A percentile compares a stretch with the other conserved stretches of the same genome.
Evolutionary conservation across 2,888 invertebrate genomes (phyloP).

Genomic region (Diplolepis rosae): DNA sequence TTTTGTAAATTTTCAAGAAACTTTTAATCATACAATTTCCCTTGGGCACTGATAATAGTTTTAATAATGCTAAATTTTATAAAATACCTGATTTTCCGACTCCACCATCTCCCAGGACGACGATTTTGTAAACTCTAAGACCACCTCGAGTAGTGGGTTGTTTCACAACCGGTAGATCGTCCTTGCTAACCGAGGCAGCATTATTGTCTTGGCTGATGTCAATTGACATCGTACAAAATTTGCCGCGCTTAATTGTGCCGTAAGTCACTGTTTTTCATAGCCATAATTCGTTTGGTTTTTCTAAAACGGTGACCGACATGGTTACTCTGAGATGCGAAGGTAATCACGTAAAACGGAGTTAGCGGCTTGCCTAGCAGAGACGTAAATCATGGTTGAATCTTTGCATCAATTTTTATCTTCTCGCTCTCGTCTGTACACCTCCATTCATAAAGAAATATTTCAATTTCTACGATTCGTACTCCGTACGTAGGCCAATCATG

Average conservation of each 20-base stretch:
- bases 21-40: too few species aligned
- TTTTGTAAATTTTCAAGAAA: too few species aligned
- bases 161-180: conserved; percentile 54
- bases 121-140: conserved; percentile 90
- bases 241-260: conserved; percentile 32
- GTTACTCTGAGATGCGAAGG: not conserved
- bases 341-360: not conserved
- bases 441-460: not conserved
- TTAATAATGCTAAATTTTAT: not conserved
- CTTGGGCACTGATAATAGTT: too few species aligned
- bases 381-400: not conserved
- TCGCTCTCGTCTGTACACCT: not conserved
- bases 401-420: too few species aligned
- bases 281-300: conserved; percentile 36
- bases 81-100: conserved; percentile 90
- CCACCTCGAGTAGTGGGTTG: conserved; percentile 75
- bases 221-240: conserved; percentile 41
- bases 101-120: conserved; percentile 93
- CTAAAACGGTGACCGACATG: not conserved
- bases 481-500: not conserved
- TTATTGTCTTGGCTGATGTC: conserved; percentile 46
- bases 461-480: not conserved
- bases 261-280: conserved; percentile 36
- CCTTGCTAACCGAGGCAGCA: conserved; percentile 58
- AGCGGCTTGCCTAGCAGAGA: not conserved